Evolutionary conservation across 2,113 vertebrate genomes (phyloP).

Genomic region (Hemiscyllium ocellatum): DNA sequence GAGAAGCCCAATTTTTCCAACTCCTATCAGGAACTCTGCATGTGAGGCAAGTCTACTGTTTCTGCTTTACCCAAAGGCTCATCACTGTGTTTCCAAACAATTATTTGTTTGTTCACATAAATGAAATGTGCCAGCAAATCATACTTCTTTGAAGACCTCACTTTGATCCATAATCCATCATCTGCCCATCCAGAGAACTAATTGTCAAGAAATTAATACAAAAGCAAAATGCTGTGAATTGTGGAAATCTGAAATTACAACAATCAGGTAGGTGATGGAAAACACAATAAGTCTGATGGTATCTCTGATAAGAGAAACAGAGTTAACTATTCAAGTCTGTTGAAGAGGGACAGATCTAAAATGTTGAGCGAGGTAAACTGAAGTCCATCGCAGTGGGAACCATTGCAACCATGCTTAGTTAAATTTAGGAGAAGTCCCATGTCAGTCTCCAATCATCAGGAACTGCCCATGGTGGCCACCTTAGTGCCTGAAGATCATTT

Average conservation of each 20-base stretch:
- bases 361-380: not conserved
- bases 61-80: not conserved
- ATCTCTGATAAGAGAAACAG: not conserved
- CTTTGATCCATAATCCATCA: not conserved
- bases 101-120: not conserved
- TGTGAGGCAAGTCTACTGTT: slow-evolving; percentile 70
- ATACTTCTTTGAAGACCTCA: not conserved
- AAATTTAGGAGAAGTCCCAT: not conserved
- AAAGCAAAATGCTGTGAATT: not conserved
- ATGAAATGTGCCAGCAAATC: not conserved
- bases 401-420: not conserved
- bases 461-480: too few species aligned
- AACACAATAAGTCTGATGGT: not conserved
- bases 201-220: not conserved
- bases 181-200: not conserved
- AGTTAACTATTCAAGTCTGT: not conserved
- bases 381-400: not conserved
- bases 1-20: slow-evolving; percentile 73
- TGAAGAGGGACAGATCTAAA: not conserved
- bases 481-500: too few species aligned
- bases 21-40: slow-evolving; percentile 81
- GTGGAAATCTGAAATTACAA: not conserved
- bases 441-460: not conserved
- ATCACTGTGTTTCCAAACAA: not conserved
- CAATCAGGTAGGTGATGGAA: not conserved